Conservation (phyloP, 92 coral and sea anemone genomes). For the Umimayanthus chanpuru region DNA sequence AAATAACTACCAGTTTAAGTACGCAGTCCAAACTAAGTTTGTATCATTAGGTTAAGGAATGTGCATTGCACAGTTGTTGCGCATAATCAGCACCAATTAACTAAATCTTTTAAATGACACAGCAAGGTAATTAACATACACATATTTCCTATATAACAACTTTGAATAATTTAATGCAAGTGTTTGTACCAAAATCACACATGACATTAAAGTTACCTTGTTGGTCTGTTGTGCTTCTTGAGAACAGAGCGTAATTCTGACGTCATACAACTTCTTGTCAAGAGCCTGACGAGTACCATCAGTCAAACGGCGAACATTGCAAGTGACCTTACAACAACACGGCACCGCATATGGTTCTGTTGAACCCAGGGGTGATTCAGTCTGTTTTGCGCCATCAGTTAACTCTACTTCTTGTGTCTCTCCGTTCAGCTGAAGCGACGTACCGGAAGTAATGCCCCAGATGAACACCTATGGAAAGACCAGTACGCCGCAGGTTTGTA, state of each 20-base stretch:
- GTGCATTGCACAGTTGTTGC: too few relatives aligned
- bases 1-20: too few relatives aligned
- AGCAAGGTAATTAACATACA: too few relatives aligned
- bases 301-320: neutral
- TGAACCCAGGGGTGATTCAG: neutral
- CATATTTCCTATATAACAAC: too few relatives aligned
- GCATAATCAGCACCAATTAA: too few relatives aligned
- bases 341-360: neutral
- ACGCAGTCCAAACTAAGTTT: too few relatives aligned
- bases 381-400: neutral
- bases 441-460: neutral
- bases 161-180: too few relatives aligned
- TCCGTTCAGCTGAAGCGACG: neutral
- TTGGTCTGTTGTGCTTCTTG: neutral
- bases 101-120: too few relatives aligned
- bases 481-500: neutral
- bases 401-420: neutral
- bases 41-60: too few relatives aligned
- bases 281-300: conserved; percentile 17
- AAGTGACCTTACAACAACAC: neutral
- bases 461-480: conserved; percentile 1
- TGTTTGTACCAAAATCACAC: too few relatives aligned
- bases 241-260: neutral
- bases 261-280: neutral
- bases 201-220: neutral